Conservation (phyloP, 2,888 invertebrate genomes). For the Dasysyrphus tricinctus region DNA sequence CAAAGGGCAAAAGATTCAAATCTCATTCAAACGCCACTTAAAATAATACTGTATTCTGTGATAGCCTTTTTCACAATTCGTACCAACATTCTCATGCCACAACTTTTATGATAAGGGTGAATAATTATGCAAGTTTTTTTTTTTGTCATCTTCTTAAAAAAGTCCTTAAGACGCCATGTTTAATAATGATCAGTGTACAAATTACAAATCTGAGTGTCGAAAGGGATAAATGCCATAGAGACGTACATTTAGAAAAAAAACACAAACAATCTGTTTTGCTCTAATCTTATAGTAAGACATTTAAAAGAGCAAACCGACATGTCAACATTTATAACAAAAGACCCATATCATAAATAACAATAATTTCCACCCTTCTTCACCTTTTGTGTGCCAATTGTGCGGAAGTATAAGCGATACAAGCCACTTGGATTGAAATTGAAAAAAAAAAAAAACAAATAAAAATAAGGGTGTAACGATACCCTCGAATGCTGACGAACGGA, state of each 20-base stretch:
- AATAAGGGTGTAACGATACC: slow-evolving; percentile 73
- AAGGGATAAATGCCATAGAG: slow-evolving; percentile 58
- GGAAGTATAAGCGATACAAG: slow-evolving; percentile 69
- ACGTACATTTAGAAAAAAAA: not conserved
- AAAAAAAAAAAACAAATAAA: slow-evolving; percentile 48
- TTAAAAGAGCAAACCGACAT: slow-evolving; percentile 55
- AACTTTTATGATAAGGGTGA: not conserved
- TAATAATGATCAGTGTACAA: slow-evolving; percentile 42
- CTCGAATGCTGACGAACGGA: slow-evolving; percentile 61
- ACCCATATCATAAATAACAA: slow-evolving; percentile 82
- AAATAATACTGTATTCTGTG: too few relatives aligned
- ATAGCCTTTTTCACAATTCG: not conserved
- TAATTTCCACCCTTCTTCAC: slow-evolving; percentile 83
- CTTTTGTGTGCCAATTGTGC: slow-evolving; percentile 77
- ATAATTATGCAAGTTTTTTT: slow-evolving; percentile 8
- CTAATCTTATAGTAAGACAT: slow-evolving; percentile 68
- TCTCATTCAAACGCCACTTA: too few relatives aligned
- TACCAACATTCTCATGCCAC: not conserved
- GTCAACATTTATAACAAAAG: slow-evolving; percentile 69
- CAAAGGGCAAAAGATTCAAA: too few relatives aligned
- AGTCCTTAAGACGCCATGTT: slow-evolving; percentile 19
- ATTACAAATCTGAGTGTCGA: slow-evolving; percentile 52
- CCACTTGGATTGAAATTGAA: slow-evolving; percentile 57
- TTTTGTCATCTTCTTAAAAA: not conserved
- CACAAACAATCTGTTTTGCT: slow-evolving; percentile 44